Evolutionary conservation across 2,888 invertebrate species (phyloP), one percentile per base, ranked within the genome.

Genomic region (Meta bourneti): DNA sequence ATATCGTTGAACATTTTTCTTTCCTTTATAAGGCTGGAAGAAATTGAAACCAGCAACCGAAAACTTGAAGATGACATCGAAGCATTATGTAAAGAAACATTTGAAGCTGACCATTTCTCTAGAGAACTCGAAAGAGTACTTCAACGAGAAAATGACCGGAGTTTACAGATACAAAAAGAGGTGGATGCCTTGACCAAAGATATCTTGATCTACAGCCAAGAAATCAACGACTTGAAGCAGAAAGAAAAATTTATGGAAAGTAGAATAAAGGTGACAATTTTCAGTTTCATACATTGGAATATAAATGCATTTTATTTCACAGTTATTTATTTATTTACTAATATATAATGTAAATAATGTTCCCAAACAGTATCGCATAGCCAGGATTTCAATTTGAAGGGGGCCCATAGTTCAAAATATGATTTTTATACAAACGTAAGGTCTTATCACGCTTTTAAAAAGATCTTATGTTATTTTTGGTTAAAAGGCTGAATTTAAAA

Each of bases 251-350:
- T 74, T 6, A 49, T 87, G 54, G 83, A 83, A 48, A 83, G 52
- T n/a, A 71, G 78, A n/a, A 87, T 78, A n/a, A 91, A 91, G 87
- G 91, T 91, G 71, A 84, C 8, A n/a, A n/a, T n/a, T n/a, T 74
- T 9, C 48, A n/a, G n/a, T n/a, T n/a, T n/a, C n/a, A n/a, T n/a
- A n/a, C n/a, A n/a, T 69, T 9, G 16, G 69, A 69, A 69, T 13
- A n/a, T n/a, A n/a, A n/a, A n/a, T n/a, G n/a, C n/a, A n/a, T n/a
- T n/a, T n/a, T n/a, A n/a, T n/a, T n/a, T n/a, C n/a, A n/a, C n/a
- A n/a, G n/a, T n/a, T n/a, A n/a, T n/a, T n/a, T n/a, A n/a, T n/a
- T n/a, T n/a, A n/a, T n/a, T n/a, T n/a, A n/a, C n/a, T n/a, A n/a
- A n/a, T 34, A 4, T 34, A 34, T 34, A 34, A 34, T 34, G 34